Evolutionary conservation across 1,140 invertebrate genomes (phyloP).

Genomic region (Zaprionus camerounensis): DNA sequence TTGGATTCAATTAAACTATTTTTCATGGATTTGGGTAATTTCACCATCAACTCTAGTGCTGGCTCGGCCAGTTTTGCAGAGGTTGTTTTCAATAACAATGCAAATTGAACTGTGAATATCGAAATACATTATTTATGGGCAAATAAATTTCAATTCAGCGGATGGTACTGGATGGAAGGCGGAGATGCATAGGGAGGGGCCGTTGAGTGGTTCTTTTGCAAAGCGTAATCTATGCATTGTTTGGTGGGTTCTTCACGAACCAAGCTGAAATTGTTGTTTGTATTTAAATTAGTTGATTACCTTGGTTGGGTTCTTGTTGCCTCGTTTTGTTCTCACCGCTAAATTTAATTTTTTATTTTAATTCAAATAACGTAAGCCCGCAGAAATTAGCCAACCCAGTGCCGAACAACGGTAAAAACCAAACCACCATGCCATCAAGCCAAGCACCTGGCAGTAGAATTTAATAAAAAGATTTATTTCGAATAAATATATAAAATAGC

Average conservation of each 20-base stretch:
- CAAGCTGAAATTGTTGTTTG: slow-evolving; percentile 61
- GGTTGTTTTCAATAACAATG: slow-evolving; percentile 65
- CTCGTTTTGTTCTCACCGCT: slow-evolving; percentile 60
- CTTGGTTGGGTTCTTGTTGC: slow-evolving; percentile 58
- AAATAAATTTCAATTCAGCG: slow-evolving; percentile 68
- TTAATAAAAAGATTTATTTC: slow-evolving; percentile 59
- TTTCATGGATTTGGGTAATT: slow-evolving; percentile 62
- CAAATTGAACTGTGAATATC: slow-evolving; percentile 59
- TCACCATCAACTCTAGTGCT: slow-evolving; percentile 18
- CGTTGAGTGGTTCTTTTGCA: slow-evolving; percentile 45
- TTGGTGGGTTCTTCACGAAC: slow-evolving; percentile 46
- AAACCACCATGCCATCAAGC: not conserved
- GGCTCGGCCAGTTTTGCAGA: slow-evolving; percentile 27
- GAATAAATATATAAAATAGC: slow-evolving; percentile 38
- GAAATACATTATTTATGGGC: slow-evolving; percentile 53
- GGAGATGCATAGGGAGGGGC: not conserved
- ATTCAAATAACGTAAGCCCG: slow-evolving; percentile 52
- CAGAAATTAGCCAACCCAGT: slow-evolving; percentile 39
- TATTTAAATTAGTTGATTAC: slow-evolving; percentile 79
- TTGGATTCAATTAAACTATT: slow-evolving; percentile 63
- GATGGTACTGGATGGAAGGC: not conserved
- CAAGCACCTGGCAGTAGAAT: slow-evolving; percentile 49
- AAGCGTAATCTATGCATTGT: slow-evolving; percentile 63
- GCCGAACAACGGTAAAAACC: not conserved
- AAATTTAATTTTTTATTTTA: slow-evolving; percentile 67